A percentile compares a stretch with the other conserved stretches of the same genome.
Conservation (phyloP, 2,113 vertebrate genomes). For the Callithrix jacchus region DNA sequence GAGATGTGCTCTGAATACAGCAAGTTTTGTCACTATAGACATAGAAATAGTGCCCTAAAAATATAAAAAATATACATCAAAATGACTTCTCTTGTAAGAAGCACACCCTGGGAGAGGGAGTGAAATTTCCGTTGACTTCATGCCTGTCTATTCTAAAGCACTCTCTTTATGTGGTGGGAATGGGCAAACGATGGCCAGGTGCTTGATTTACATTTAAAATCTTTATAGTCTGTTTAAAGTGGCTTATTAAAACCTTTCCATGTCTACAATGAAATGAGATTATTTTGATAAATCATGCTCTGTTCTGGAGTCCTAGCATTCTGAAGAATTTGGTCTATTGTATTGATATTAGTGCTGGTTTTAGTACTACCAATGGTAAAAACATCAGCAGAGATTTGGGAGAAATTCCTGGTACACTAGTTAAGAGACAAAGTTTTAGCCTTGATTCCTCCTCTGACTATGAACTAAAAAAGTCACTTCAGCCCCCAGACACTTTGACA, state of each 20-base stretch:
- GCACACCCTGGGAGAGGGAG: neutral
- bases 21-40: neutral
- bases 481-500: neutral
- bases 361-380: neutral
- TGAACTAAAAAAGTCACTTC: neutral
- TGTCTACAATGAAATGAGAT: neutral
- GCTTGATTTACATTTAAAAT: neutral
- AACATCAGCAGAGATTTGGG: neutral
- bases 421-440: neutral
- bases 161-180: neutral
- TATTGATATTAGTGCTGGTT: neutral
- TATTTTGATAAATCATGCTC: neutral
- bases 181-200: neutral
- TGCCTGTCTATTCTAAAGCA: neutral
- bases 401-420: neutral
- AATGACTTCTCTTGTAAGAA: conserved; percentile 15
- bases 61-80: neutral
- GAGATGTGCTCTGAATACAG: conserved; percentile 12
- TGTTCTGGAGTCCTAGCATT: neutral
- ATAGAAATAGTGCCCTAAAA: neutral
- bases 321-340: neutral
- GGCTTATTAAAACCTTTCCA: neutral
- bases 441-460: neutral
- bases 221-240: neutral
- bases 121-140: neutral